Evolutionary conservation across 2,797 vertebrate genomes (phyloP).

Genomic region (Limnodromus scolopaceus): DNA sequence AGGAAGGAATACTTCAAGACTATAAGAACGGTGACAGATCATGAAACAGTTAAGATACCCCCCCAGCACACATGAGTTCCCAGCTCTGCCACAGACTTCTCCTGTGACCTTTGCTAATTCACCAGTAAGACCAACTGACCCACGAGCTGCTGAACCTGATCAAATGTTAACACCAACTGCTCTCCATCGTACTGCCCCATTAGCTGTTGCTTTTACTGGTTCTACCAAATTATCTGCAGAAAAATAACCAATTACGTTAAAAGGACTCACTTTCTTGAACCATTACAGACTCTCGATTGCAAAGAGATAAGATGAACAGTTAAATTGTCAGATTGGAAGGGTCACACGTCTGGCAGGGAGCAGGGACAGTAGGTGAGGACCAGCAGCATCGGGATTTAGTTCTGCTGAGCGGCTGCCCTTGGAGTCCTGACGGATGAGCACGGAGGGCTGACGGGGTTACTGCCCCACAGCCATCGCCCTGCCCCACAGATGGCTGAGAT

Average conservation of each 20-base stretch:
- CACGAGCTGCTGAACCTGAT: not conserved
- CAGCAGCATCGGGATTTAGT: not conserved
- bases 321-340: not conserved
- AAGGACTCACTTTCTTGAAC: not conserved
- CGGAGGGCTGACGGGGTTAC: not conserved
- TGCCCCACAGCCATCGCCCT: not conserved
- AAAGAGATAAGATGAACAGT: not conserved
- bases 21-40: fast-evolving
- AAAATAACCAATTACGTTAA: not conserved
- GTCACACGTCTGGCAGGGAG: not conserved
- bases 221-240: not conserved
- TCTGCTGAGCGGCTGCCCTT: not conserved
- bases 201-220: not conserved
- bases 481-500: not conserved
- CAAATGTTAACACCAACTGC: not conserved
- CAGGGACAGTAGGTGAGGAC: not conserved
- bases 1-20: not conserved
- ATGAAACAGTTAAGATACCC: not conserved
- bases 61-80: not conserved
- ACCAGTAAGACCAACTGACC: not conserved
- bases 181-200: fast-evolving
- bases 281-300: fast-evolving
- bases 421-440: not conserved
- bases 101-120: not conserved
- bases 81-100: not conserved